Conservation (phyloP, 2,797 vertebrate genomes). For the Liparis tanakae region DNA sequence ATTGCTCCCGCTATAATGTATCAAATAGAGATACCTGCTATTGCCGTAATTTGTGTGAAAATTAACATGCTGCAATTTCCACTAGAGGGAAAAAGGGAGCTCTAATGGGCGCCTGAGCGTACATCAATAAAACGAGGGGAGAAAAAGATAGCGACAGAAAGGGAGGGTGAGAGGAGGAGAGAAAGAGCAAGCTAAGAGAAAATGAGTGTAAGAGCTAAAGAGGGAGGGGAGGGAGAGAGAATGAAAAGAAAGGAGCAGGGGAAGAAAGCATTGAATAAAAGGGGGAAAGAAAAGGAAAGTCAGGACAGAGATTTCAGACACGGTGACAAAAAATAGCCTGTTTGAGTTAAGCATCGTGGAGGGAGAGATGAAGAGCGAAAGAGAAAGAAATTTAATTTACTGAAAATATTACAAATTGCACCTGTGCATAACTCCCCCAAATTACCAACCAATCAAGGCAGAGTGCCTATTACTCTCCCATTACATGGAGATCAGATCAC, state of each 20-base stretch:
- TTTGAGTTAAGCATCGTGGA: constrained; percentile 76
- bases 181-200: constrained; percentile 55
- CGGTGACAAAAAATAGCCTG: constrained; percentile 72
- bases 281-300: constrained; percentile 75
- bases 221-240: constrained; percentile 82
- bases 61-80: constrained; percentile 99
- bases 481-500: constrained; percentile 99
- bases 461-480: constrained; percentile 99
- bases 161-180: constrained; percentile 83
- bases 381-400: constrained; percentile 99
- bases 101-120: constrained; percentile 99
- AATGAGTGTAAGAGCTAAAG: constrained; percentile 77
- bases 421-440: constrained; percentile 99
- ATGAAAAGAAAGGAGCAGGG: constrained; percentile 73
- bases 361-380: constrained; percentile 75
- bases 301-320: constrained; percentile 65
- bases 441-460: constrained; percentile 99
- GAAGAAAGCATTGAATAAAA: constrained; percentile 63
- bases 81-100: constrained; percentile 99
- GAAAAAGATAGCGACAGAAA: constrained; percentile 64
- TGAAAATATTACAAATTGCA: constrained; percentile 99
- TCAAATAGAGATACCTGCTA: constrained; percentile 99
- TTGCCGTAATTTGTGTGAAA: constrained; percentile 99
- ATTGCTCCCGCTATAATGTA: constrained; percentile 99
- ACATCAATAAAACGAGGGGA: constrained; percentile 99